Evolutionary conservation across 1,140 invertebrate genomes (phyloP).

Genomic region (Ylistrum balloti): DNA sequence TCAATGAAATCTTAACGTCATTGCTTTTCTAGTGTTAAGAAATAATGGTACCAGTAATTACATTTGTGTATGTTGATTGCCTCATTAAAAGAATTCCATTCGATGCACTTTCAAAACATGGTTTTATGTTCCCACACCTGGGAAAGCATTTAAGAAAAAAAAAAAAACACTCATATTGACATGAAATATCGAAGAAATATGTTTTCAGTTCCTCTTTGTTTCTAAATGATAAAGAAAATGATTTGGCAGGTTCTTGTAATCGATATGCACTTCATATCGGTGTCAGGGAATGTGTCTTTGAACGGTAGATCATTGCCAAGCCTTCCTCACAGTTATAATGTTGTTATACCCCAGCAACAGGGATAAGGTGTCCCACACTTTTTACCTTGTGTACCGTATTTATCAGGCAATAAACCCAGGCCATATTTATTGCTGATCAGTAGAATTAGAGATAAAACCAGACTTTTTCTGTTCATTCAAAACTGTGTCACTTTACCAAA

Average conservation of each 20-base stretch:
- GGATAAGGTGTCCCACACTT: not conserved
- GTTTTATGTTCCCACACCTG: not conserved
- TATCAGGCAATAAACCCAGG: no score
- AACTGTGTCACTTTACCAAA: no score
- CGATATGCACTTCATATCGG: not conserved
- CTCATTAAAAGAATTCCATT: not conserved
- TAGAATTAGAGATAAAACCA: no score
- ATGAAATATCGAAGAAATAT: not conserved
- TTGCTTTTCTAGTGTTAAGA: not conserved
- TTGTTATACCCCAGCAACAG: not conserved
- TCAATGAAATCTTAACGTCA: not conserved
- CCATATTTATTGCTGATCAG: no score
- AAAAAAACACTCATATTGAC: not conserved
- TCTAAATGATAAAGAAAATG: not conserved
- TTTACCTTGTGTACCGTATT: no score
- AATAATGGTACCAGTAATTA: not conserved
- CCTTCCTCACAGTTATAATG: no score
- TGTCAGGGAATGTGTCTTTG: no score
- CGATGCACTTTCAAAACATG: not conserved
- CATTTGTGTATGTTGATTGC: not conserved
- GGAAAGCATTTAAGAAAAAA: not conserved
- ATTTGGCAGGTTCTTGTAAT: not conserved
- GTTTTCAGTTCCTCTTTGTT: not conserved
- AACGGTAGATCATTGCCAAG: no score
- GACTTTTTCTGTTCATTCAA: no score